Conservation (phyloP, 2,113 vertebrate genomes). For the Burhinus bistriatus region DNA sequence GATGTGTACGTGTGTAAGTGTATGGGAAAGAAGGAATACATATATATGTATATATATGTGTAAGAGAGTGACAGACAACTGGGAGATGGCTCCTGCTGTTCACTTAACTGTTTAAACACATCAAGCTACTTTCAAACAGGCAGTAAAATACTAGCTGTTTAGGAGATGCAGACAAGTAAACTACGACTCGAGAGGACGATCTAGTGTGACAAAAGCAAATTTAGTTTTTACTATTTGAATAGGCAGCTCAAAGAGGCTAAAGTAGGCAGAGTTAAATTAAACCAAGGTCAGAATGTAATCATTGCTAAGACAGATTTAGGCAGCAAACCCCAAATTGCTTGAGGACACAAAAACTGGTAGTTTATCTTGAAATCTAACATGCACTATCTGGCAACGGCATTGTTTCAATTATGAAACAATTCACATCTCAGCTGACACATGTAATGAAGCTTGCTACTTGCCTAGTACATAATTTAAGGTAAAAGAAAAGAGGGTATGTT, state of each 20-base stretch:
- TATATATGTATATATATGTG: no score
- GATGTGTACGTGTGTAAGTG: not conserved
- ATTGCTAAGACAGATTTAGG: not conserved
- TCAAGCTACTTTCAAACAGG: not conserved
- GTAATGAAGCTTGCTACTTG: slow-evolving; percentile 60
- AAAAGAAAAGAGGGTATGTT: slow-evolving; percentile 67
- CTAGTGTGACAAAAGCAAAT: not conserved
- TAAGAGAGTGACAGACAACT: not conserved
- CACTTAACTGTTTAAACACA: not conserved
- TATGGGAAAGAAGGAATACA: not conserved
- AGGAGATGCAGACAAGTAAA: not conserved
- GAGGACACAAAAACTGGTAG: not conserved
- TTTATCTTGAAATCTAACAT: slow-evolving; percentile 37
- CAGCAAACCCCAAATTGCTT: not conserved
- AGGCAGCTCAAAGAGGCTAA: not conserved
- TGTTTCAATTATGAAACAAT: slow-evolving; percentile 65
- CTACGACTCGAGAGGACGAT: not conserved
- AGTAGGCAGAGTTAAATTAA: slow-evolving; percentile 52
- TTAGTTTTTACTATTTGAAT: not conserved
- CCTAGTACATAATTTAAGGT: slow-evolving; percentile 62
- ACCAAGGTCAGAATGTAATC: slow-evolving; percentile 28
- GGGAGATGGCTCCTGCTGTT: not conserved
- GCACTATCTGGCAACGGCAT: slow-evolving; percentile 26
- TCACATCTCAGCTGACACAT: slow-evolving; percentile 63
- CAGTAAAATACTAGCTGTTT: not conserved